Percentiles rank a stretch among this genome's conserved stretches.
Conservation (phyloP, 2,888 invertebrate genomes). For the Cryptophagus acutangulus region DNA sequence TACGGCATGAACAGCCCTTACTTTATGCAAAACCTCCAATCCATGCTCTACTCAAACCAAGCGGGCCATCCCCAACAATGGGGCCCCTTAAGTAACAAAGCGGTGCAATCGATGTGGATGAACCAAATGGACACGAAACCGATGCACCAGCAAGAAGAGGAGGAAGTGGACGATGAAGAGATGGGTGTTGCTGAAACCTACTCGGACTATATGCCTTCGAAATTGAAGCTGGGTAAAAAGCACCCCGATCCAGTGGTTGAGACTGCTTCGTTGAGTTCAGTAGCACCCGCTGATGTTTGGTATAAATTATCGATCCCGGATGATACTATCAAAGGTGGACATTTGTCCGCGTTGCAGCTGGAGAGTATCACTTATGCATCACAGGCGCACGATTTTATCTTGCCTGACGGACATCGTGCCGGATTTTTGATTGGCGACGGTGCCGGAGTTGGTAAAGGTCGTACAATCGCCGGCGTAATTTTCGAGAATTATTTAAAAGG, state of each 20-base stretch:
- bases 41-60: conserved; percentile 38
- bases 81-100: conserved; percentile 50
- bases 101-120: conserved; percentile 60
- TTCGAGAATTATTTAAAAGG: conserved; percentile 94
- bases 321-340: conserved; percentile 76
- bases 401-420: conserved; percentile 85
- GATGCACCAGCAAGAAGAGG: conserved; percentile 42
- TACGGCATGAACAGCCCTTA: conserved; percentile 49
- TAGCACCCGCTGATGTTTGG: conserved; percentile 90
- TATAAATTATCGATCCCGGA: conserved; percentile 81
- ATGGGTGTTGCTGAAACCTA: conserved; percentile 98
- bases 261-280: conserved; percentile 94
- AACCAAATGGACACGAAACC: conserved; percentile 42
- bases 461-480: conserved; percentile 97
- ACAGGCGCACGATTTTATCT: conserved; percentile 89
- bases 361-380: conserved; percentile 97
- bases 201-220: conserved; percentile 96
- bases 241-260: conserved; percentile 99
- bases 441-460: conserved; percentile 95
- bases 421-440: conserved; percentile 98
- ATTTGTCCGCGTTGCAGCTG: conserved; percentile 91
- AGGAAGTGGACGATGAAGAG: conserved; percentile 83
- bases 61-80: conserved; percentile 37
- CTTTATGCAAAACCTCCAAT: conserved; percentile 43
- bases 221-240: conserved; percentile 87